Evolutionary conservation across 2,113 vertebrate genomes (phyloP).

Genomic region (Seriola rivoliana): DNA sequence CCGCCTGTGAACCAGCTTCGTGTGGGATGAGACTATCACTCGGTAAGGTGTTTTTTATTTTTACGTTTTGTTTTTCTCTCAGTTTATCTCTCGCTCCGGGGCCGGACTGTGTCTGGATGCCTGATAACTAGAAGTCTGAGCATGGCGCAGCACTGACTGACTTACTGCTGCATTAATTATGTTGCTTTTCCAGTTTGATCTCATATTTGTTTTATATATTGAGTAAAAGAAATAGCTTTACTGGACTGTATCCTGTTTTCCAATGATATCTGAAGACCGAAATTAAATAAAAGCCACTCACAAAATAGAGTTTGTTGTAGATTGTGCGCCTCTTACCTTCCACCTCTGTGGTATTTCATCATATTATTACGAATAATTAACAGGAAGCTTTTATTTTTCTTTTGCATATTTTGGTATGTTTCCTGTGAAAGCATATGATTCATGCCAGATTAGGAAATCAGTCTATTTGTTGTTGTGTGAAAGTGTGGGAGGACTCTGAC

Average conservation of each 20-base stretch:
- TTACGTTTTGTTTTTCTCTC: background rate
- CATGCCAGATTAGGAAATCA: background rate
- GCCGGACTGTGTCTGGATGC: background rate
- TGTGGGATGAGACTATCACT: slow-evolving; percentile 64
- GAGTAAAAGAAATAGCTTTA: background rate
- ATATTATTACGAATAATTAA: too few species aligned
- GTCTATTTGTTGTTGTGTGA: background rate
- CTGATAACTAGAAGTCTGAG: background rate
- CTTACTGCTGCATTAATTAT: too few species aligned
- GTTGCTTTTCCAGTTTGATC: too few species aligned
- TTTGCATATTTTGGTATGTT: background rate
- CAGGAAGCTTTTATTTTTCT: too few species aligned
- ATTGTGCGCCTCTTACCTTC: background rate
- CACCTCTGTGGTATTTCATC: background rate
- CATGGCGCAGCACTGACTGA: slow-evolving; percentile 3
- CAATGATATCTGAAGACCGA: background rate
- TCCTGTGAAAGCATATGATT: background rate
- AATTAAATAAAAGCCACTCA: background rate
- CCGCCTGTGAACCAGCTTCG: background rate
- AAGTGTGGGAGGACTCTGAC: slow-evolving; percentile 9
- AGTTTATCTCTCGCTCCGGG: background rate
- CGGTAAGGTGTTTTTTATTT: slow-evolving; percentile 64
- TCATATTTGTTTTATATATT: too few species aligned
- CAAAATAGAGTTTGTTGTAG: background rate
- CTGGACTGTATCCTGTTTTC: background rate